Evolutionary conservation across 2,888 invertebrate species (phyloP), one percentile per base, ranked within the genome.

Genomic region (Abrostola tripartita): DNA sequence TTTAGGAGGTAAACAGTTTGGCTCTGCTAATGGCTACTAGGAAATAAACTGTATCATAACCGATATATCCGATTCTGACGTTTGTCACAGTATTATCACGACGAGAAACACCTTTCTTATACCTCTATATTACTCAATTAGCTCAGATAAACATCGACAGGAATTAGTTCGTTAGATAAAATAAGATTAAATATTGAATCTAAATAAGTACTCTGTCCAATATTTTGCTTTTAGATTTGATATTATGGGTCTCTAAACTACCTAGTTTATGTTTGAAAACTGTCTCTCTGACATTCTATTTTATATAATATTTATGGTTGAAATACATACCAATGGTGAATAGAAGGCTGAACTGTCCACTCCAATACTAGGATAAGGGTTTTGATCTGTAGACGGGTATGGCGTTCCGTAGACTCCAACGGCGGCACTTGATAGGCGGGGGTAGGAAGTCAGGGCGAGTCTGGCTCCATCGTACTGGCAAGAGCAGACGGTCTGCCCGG

Each of bases 261-360:
- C 40, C 12, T 50, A 49, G 55, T 40, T 5, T 35, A 52, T 44
- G 24, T 38, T 6, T 6, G 24, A 47, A 53, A 5, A 35, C n/a
- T 24, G 8, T 37, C 6, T 37, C n/a, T 4, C 54, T 52, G 54
- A 40, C 14, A 7, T 71, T 58, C 49, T 64, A 66, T 47, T n/a
- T 37, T 61, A 52, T 51, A 9, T 41, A 14, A 49, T 9, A 24
- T 49, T 14, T 52, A 41, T 65, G 41, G 52, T 2, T 24, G 24
- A 49, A 56, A 65, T 86, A 97, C 98, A 97, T 96, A 99, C 98
- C 97, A 99, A 91, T 80, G 98, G 98, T 72, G 98, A 98, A 94
- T 98, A 98, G 95, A 99, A 99, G 62, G 98, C 98, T 55, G 98
- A 98, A 87, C 98, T 98, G 90, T 98, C 98, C 84, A 98, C 97